Evolutionary conservation across 2,113 vertebrate species (phyloP).

Genomic region (Etia nguti): DNA sequence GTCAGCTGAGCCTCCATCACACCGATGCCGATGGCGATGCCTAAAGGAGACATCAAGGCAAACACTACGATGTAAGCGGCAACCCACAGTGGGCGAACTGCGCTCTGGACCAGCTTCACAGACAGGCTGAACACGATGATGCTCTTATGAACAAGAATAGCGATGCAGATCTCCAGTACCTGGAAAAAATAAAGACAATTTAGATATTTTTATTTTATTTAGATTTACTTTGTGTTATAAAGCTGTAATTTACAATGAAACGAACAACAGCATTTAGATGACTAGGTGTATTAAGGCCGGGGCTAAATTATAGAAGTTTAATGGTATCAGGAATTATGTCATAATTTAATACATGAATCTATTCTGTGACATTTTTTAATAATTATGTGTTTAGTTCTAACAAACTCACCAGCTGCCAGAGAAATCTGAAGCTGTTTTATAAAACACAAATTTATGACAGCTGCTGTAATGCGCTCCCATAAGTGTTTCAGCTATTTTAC

Average conservation of each 20-base stretch:
- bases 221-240: neutral
- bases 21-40: constrained; percentile 76
- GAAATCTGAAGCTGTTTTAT: neutral
- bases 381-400: neutral
- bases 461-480: neutral
- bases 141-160: constrained; percentile 86
- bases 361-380: neutral
- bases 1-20: constrained; percentile 69
- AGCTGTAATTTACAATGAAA: neutral
- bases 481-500: neutral
- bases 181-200: constrained; percentile 7
- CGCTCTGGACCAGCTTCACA: constrained; percentile 78
- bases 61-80: constrained; percentile 75
- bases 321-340: neutral
- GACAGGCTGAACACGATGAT: constrained; percentile 86
- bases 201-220: fast-evolving
- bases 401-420: neutral
- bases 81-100: constrained; percentile 68
- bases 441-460: neutral
- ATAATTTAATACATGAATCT: neutral
- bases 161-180: constrained; percentile 83
- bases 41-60: constrained; percentile 81
- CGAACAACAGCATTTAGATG: neutral
- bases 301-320: neutral
- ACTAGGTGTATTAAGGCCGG: neutral